Percentiles rank a stretch among this genome's conserved stretches.
Evolutionary conservation across 2,797 vertebrate genomes (phyloP).

Genomic region (Myotis findleyi): DNA sequence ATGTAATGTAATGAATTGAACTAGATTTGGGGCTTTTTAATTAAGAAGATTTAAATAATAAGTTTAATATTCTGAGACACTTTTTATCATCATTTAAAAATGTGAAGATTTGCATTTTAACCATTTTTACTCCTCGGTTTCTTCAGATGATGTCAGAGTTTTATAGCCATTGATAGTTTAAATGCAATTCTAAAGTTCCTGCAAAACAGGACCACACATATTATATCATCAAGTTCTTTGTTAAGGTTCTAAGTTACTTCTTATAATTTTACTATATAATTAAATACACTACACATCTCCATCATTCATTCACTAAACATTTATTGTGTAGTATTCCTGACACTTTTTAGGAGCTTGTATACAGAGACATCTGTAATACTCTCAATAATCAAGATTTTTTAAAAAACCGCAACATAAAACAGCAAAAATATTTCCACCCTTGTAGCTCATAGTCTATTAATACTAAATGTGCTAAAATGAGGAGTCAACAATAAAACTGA

Average conservation of each 20-base stretch:
- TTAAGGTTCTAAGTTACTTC: constrained; percentile 4
- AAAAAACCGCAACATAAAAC: background rate
- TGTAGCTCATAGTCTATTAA: background rate
- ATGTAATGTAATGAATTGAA: background rate
- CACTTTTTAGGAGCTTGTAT: background rate
- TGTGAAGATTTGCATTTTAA: background rate
- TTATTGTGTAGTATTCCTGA: background rate
- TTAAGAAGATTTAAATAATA: constrained; percentile 3
- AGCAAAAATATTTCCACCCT: background rate
- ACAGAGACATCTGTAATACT: background rate
- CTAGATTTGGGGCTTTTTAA: constrained; percentile 4
- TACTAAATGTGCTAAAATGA: constrained; percentile 4
- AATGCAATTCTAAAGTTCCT: background rate
- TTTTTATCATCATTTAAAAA: constrained; percentile 32
- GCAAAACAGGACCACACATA: background rate
- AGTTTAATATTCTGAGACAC: constrained; percentile 14
- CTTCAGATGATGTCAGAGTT: constrained; percentile 16
- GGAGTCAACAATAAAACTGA: background rate
- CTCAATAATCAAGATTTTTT: no score
- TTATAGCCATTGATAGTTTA: constrained; percentile 14
- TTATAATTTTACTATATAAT: constrained; percentile 19
- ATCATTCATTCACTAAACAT: constrained; percentile 6
- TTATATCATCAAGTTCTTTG: constrained; percentile 2
- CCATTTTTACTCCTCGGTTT: background rate
- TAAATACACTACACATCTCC: constrained; percentile 23